phyloP scores from a whole-genome alignment of 2,888 invertebrate genomes.

The Tetramorium bicarinatum region DNA sequence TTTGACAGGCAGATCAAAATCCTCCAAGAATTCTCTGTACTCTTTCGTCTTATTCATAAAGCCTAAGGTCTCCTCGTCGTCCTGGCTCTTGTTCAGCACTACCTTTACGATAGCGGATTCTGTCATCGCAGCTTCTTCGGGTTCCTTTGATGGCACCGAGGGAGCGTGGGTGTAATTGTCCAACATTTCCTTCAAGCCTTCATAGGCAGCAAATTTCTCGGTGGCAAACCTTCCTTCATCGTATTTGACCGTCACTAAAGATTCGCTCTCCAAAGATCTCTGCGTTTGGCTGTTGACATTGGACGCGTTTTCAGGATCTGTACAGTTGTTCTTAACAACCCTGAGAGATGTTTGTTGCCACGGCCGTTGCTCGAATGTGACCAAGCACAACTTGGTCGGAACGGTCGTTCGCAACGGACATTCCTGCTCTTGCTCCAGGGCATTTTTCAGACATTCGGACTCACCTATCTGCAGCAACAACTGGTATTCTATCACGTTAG shows the following conservation, averaged over 20 bases:
- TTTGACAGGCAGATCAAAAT: slow-evolving; percentile 79
- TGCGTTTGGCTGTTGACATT: background rate
- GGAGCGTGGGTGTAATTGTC: slow-evolving; percentile 60
- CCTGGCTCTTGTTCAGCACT: slow-evolving; percentile 65
- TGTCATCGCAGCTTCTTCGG: slow-evolving; percentile 61
- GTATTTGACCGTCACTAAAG: slow-evolving; percentile 50
- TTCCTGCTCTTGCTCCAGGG: slow-evolving; percentile 75
- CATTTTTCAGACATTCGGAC: slow-evolving; percentile 80
- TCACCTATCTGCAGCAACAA: slow-evolving; percentile 81
- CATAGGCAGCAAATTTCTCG: slow-evolving; percentile 51
- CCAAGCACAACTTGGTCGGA: slow-evolving; percentile 78
- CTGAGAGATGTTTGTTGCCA: slow-evolving; percentile 78
- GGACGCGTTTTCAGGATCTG: slow-evolving; percentile 66
- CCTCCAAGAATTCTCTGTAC: slow-evolving; percentile 81
- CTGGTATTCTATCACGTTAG: slow-evolving; percentile 81
- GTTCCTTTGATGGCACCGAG: slow-evolving; percentile 17
- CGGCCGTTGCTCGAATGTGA: slow-evolving; percentile 82
- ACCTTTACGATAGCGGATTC: slow-evolving; percentile 73
- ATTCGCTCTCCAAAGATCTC: slow-evolving; percentile 56
- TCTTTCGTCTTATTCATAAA: slow-evolving; percentile 81
- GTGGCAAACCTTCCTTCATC: slow-evolving; percentile 30
- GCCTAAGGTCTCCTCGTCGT: slow-evolving; percentile 51
- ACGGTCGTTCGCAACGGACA: slow-evolving; percentile 78
- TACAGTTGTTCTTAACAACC: slow-evolving; percentile 83
- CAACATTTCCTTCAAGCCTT: slow-evolving; percentile 65